Base-by-base conservation (phyloP, 53 echinoderm and acorn worm genomes). In the Arbacia lixula region DNA sequence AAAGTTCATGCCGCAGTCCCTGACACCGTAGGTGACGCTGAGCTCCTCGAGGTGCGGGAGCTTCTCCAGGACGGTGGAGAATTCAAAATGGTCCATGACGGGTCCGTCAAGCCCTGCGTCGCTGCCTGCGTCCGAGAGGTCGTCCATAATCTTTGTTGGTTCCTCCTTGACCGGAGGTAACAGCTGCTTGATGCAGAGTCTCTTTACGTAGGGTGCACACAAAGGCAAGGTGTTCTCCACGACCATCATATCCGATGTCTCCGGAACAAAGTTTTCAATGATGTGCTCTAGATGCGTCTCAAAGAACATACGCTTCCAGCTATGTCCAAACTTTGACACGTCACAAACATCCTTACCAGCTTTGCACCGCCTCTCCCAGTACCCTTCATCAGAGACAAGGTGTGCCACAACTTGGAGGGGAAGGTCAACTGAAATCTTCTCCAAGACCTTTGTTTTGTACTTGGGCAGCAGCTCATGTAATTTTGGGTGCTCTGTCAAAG, bases 261-360 rank as follows among this genome's bases (percentile, higher is more conserved):
- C 99, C 4, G 99, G 99, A 19, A 99, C 93, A 76, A 87, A 99
- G 85, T 99, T 92, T 58, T 99, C 99, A 14, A 99, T 86, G 46
- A 95, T 92, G 66, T 92, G 83, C 78, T 99, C 95, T 32, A 95
- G 62, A 81, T 99, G 99, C 19, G 95, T 86, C 60, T 99, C 99
- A 88, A 99, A 99, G 89, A 94, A 99, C 99, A 99, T 99, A 19
- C 92, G 85, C 71, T 99, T 95, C 99, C 99, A 99, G 72, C 92
- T 99, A 76, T 86, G 43, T 28, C 83, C 92, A 42, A 89, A 99
- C 76, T 99, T 94, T 43, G 99, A 90, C 35, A 99, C 99, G 40
- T 81, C 82, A 63, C 82, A 81, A 6, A 81, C 82, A 8, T 81
- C 82, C 46, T 81, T 81, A 9, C 94, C 60, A 14, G 98, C 90